phyloP scores from a whole-genome alignment of 2,113 vertebrate species.

The Megaleporinus macrocephalus region DNA sequence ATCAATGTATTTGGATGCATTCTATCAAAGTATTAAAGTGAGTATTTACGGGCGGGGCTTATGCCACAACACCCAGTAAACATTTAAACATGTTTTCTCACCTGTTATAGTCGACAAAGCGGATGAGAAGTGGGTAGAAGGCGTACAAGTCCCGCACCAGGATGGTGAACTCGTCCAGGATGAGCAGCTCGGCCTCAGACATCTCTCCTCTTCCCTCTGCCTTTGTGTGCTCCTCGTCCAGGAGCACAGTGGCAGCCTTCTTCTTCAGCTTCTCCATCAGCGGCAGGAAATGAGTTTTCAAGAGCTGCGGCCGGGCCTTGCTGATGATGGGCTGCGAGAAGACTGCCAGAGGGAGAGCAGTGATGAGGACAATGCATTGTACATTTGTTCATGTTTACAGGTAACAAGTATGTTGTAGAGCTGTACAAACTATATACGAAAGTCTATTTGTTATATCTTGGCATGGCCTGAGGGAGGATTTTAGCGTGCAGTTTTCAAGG shows the following conservation, averaged over 20 bases:
- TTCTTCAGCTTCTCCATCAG: constrained; percentile 97
- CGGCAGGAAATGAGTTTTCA: constrained; percentile 95
- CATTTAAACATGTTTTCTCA: constrained; percentile 50
- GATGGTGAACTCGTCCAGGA: constrained; percentile 93
- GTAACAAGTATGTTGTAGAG: no score
- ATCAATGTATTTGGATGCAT: no score
- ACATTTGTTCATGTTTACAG: no score
- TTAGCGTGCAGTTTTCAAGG: no score
- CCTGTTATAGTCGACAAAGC: constrained; percentile 98
- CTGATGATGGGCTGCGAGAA: constrained; percentile 98
- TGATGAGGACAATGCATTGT: not conserved
- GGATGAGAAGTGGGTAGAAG: constrained; percentile 95
- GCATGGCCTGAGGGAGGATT: no score
- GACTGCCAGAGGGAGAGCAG: constrained; percentile 71
- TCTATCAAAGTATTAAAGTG: no score
- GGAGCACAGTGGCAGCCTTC: constrained; percentile 90
- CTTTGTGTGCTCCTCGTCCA: constrained; percentile 93
- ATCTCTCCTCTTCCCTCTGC: constrained; percentile 94
- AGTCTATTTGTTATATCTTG: no score
- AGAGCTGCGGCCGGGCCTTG: constrained; percentile 89
- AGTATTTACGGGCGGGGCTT: no score
- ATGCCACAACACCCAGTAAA: no score
- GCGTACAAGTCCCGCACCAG: constrained; percentile 94
- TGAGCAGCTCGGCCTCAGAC: constrained; percentile 95
- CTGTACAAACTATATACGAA: no score